phyloP scores from a whole-genome alignment of 23 tunicate species.

The Halocynthia roretzi region DNA sequence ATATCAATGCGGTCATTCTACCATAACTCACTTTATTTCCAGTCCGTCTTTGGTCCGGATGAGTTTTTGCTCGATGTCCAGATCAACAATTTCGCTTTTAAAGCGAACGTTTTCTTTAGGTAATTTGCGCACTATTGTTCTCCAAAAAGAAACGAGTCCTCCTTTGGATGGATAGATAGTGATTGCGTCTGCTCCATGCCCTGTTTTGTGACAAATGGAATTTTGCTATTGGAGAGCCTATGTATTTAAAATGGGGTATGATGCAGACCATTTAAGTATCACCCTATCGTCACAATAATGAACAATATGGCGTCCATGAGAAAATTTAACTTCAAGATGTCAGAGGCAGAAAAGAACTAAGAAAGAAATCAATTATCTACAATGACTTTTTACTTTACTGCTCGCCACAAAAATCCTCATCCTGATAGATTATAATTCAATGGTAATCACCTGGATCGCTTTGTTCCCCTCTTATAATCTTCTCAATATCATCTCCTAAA shows the following conservation, averaged over 20 bases:
- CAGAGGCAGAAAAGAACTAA: too few species aligned
- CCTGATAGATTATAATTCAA: background rate
- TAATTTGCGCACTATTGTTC: slow-evolving; percentile 38
- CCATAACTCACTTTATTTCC: slow-evolving; percentile 53
- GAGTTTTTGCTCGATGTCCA: slow-evolving; percentile 75
- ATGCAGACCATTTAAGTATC: too few species aligned
- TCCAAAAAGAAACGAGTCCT: slow-evolving; percentile 82
- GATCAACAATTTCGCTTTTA: slow-evolving; percentile 56
- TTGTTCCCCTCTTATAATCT: slow-evolving; percentile 48
- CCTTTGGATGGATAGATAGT: slow-evolving; percentile 68
- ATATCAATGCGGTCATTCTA: background rate
- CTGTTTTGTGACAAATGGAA: too few species aligned
- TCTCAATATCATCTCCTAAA: slow-evolving; percentile 44
- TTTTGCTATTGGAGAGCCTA: too few species aligned
- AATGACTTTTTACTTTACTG: too few species aligned
- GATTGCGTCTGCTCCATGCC: background rate
- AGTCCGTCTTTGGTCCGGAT: slow-evolving; percentile 65
- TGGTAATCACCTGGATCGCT: slow-evolving; percentile 49
- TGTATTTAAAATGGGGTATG: background rate
- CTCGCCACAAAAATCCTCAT: background rate
- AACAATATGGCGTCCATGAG: too few species aligned
- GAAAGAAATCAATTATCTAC: too few species aligned
- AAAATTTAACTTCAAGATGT: too few species aligned
- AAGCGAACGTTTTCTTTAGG: slow-evolving; percentile 75
- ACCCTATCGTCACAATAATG: too few species aligned